phyloP scores from a whole-genome alignment of 2,797 vertebrate genomes.

The Anniella stebbinsi region DNA sequence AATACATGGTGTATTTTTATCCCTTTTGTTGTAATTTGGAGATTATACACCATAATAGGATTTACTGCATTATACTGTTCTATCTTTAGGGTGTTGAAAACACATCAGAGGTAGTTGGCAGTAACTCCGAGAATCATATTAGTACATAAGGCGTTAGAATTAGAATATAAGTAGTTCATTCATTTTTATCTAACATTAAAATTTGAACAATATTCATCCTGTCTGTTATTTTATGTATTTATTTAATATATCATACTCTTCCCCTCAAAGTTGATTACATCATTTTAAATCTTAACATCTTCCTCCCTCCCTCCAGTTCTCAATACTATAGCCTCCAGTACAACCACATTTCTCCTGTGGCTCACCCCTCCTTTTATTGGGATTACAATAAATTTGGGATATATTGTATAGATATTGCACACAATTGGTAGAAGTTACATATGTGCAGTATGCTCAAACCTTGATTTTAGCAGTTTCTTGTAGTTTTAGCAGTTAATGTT shows the following conservation, averaged over 20 bases:
- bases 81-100: slow-evolving; percentile 78
- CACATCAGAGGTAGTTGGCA: slow-evolving; percentile 69
- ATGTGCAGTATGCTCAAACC: background rate
- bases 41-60: slow-evolving; percentile 91
- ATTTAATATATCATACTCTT: background rate
- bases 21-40: slow-evolving; percentile 90
- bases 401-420: slow-evolving; percentile 3
- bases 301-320: background rate
- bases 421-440: slow-evolving; percentile 35
- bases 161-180: slow-evolving; percentile 7
- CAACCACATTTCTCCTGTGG: background rate
- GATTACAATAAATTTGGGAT: slow-evolving; percentile 33
- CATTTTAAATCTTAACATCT: background rate
- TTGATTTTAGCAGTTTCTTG: slow-evolving; percentile 15
- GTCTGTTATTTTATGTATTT: background rate
- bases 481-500: slow-evolving; percentile 13
- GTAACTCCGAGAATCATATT: slow-evolving; percentile 49
- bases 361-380: background rate
- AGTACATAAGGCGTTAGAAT: slow-evolving; percentile 29
- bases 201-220: slow-evolving; percentile 30
- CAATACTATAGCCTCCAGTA: background rate
- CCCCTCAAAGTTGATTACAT: background rate
- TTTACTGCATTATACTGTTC: slow-evolving; percentile 83
- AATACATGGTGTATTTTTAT: slow-evolving; percentile 90
- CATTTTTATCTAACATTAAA: slow-evolving; percentile 46